Evolutionary conservation across 2,888 invertebrate species (phyloP).

Genomic region (Tenthredo livida): DNA sequence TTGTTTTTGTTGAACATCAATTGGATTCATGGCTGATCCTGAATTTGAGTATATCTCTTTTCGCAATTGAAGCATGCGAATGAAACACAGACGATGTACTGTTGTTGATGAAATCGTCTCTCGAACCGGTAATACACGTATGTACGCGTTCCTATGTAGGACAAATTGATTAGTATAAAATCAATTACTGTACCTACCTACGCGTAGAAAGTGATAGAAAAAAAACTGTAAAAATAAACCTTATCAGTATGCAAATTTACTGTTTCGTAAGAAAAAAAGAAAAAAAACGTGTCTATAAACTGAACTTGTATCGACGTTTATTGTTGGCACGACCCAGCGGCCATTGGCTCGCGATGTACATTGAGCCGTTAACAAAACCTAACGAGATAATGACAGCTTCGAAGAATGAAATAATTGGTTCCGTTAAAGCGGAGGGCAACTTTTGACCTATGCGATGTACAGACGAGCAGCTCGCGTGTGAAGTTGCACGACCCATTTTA

Average conservation of each 20-base stretch:
- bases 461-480: not conserved
- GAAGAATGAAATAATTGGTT: constrained; percentile 45
- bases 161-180: not conserved
- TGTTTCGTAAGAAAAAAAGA: not conserved
- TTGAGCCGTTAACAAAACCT: constrained; percentile 24
- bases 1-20: no score
- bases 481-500: not conserved
- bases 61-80: no score
- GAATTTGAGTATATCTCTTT: no score
- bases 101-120: no score
- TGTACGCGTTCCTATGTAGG: no score
- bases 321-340: not conserved
- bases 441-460: not conserved
- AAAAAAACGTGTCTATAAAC: not conserved
- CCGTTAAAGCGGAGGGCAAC: constrained; percentile 21
- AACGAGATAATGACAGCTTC: constrained; percentile 44
- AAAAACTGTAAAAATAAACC: not conserved
- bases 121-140: no score
- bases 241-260: not conserved
- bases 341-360: not conserved
- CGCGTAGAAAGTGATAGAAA: not conserved
- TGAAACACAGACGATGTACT: no score
- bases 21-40: no score
- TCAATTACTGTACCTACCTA: not conserved
- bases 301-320: not conserved